A percentile compares a stretch with the other conserved stretches of the same genome.
Conservation (phyloP, 2,113 vertebrate genomes). For the Sander vitreus region DNA sequence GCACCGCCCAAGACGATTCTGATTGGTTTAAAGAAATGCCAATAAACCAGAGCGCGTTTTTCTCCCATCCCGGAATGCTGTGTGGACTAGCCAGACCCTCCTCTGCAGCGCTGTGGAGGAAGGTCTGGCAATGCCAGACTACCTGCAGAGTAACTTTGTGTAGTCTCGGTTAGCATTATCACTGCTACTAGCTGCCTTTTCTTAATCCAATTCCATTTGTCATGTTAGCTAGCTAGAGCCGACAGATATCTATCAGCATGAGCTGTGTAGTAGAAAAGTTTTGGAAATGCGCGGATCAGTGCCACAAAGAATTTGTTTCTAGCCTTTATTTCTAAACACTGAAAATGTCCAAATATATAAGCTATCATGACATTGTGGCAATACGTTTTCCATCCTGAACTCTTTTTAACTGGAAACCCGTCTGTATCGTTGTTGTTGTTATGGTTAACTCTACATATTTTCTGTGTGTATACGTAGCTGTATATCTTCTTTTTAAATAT, state of each 20-base stretch:
- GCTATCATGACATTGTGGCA: not conserved
- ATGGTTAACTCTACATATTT: no score
- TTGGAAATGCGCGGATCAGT: not conserved
- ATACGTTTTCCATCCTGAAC: no score
- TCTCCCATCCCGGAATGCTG: no score
- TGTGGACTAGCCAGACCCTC: no score
- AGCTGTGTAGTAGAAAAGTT: not conserved
- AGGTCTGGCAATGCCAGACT: no score
- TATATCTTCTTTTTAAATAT: not conserved
- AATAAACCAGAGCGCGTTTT: no score
- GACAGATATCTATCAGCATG: not conserved
- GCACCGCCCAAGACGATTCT: no score
- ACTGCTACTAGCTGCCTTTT: not conserved
- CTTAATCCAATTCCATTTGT: no score
- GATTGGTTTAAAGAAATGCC: no score
- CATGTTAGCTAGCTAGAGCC: not conserved
- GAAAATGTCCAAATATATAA: not conserved
- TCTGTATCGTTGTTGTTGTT: not conserved
- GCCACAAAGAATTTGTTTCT: not conserved
- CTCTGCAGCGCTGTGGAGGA: no score
- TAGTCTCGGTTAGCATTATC: not conserved
- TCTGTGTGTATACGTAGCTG: no score
- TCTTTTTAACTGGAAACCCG: not conserved
- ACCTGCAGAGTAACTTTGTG: no score
- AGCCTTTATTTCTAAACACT: not conserved